Base-by-base conservation (phyloP, 2,888 invertebrate species). In the Xestia xanthographa region DNA sequence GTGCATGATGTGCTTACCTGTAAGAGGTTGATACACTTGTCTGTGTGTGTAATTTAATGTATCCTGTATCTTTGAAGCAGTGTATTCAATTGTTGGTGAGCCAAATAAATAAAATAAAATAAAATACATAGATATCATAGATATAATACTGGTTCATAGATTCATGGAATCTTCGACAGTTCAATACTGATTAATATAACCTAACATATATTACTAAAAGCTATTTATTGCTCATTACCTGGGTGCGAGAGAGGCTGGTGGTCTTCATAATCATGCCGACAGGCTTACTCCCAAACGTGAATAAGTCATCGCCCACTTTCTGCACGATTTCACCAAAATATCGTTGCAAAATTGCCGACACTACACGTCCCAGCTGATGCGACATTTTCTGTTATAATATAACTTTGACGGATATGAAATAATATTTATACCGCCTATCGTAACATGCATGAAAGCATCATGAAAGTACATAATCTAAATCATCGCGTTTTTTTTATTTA, bases 291-390 rank as follows among this genome's bases (percentile, higher is more conserved):
- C 98, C 98, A 91, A 97, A 97, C 79, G 97, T 97, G 89, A 98
- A 97, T 71, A 99, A 95, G 92, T 97, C 97, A 81, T 97, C 96
- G 0, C 97, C 98, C 11, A 99, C 98, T 91, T 97, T 96, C 91
- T 98, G 97, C 0, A 98, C 98, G 75, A 98, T 97, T 87, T 97
- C 97, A 29, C 99, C 99, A 93, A 98, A 99, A 93, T 98, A 97
- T 93, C 98, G 98, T 72, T 97, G 95, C 72, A 99, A 94, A 87
- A 98, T 97, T 76, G 97, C 97, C 1, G 98, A 97, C 86, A 98
- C 97, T 66, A 98, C 96, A 90, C 98, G 97, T 9, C 98, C 97
- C 82, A 97, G 97, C 89, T 98, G 97, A 79, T 97, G 95, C 20
- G 98, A 98, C 98, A 98, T 98, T 85, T 82, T 88, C 17, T 48